Base-by-base conservation (phyloP, 2,888 invertebrate species). In the Clivina fossor region DNA sequence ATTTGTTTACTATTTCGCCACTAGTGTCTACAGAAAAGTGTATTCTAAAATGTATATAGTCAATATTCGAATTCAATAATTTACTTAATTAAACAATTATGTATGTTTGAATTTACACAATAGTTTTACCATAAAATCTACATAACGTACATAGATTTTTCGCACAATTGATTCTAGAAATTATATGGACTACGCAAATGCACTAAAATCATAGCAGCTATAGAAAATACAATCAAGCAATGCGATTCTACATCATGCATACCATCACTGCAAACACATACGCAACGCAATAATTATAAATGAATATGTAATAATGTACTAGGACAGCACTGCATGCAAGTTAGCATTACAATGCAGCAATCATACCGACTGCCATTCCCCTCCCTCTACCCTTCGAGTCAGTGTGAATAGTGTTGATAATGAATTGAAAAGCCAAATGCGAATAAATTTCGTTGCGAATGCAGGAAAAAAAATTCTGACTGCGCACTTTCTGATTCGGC, bases 131-230 rank as follows among this genome's bases (percentile, higher is more conserved):
- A n/a, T n/a, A n/a, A n/a, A n/a, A n/a, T n/a, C n/a, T n/a, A n/a
- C n/a, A n/a, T n/a, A n/a, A n/a, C n/a, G n/a, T n/a, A n/a, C n/a
- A n/a, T n/a, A 26, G 2, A 44, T 53, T 53, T 53, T 53, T 43
- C 53, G 53, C 53, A 44, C 53, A 53, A 53, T 53, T 53, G 53
- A 53, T 43, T 53, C 37, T 26, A 53, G 43, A 53, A 53, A 53
- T 53, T 53, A 53, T 53, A 44, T 38, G 30, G 5, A 26, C n/a
- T 30, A n/a, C 28, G 40, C 49, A 49, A 49, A 38, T 9, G 49
- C 40, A 13, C 2, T 5, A 9, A 24, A 24, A 24, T 7, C 26
- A 24, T 4, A 7, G 19, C 33, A 47, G 47, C 22, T 47, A 9
- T 24, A 8, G 33, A 8, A 16, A 33, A 33, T 15, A 33, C 16